A percentile compares a stretch with the other conserved stretches of the same genome.
Evolutionary conservation across 2,797 vertebrate genomes (phyloP).

Genomic region (Mormyrus hasselquistii): DNA sequence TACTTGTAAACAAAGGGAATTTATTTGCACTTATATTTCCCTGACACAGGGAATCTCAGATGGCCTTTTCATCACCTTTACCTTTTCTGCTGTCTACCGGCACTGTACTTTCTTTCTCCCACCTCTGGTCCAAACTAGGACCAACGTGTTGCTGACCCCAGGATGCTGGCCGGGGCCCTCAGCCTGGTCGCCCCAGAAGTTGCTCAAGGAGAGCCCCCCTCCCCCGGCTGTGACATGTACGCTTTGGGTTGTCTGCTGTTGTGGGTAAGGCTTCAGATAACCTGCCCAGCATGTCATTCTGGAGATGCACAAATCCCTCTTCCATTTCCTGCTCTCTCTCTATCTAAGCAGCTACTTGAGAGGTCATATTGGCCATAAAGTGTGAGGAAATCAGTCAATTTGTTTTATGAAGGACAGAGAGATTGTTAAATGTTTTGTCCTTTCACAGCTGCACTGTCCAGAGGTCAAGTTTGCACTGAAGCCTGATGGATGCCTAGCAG

Average conservation of each 20-base stretch:
- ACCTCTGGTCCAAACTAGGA: conserved; percentile 41
- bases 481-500: conserved; percentile 47
- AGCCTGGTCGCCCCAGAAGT: conserved; percentile 65
- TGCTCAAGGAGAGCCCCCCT: conserved; percentile 49
- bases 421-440: not conserved
- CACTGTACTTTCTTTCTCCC: not conserved
- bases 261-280: conserved; percentile 18
- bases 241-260: conserved; percentile 56
- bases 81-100: not conserved
- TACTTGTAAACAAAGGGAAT: not conserved
- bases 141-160: conserved; percentile 50
- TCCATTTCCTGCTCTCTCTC: not conserved
- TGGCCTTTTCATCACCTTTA: not conserved
- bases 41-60: not conserved
- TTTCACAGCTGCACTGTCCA: conserved; percentile 55
- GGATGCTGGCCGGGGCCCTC: conserved; percentile 50
- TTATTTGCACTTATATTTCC: not conserved
- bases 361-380: not conserved
- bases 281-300: not conserved
- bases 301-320: not conserved
- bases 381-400: not conserved
- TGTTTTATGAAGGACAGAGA: not conserved
- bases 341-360: not conserved
- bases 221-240: conserved; percentile 65
- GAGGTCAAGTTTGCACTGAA: conserved; percentile 48